Evolutionary conservation across 2,113 vertebrate species (phyloP), one percentile per base, ranked within the genome.

Genomic region (Etia nguti): DNA sequence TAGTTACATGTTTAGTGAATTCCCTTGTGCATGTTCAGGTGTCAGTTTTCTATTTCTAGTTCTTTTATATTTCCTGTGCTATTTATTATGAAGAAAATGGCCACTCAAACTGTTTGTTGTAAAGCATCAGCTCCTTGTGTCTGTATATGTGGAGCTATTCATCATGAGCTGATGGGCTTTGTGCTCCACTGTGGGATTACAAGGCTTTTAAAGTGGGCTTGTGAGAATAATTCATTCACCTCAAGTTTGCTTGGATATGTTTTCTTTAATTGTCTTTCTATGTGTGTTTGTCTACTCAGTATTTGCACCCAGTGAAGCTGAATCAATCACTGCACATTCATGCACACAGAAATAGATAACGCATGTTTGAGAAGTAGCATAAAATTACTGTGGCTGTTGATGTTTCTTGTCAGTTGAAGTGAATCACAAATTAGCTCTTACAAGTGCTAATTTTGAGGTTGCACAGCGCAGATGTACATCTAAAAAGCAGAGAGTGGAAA

Each of bases 81-180:
- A 22, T 80, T 87, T 50, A 84, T 86, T 88, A 48, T 87, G 34
- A 82, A 59, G 70, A 84, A 91, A 92, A 91, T 79, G n/a, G 62
- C 26, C 82, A 70, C 86, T 91, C 26, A 90, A 82, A 84, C 87
- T n/a, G 54, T 83, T 89, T 88, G 54, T 89, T 85, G 52, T 84
- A 16, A 29, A 70, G 79, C 46, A 83, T 81, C 41, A 75, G 29
- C 79, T 85, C 46, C 59, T 83, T 80, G 57, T 91, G 82, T 88
- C 87, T 62, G 81, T 84, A 65, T 79, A 86, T 79, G 59, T 77
- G 81, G 65, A 59, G 59, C 82, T 48, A 82, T 89, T 89, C 84
- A 90, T 92, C 85, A 85, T 34, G 46, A 89, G 80, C 73, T 22
- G 86, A 86, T 82, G 29, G 73, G 83, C 90, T 94, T 84, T 80